phyloP scores from a whole-genome alignment of 2,888 invertebrate genomes.

The Hydroisotoma schaefferi region DNA sequence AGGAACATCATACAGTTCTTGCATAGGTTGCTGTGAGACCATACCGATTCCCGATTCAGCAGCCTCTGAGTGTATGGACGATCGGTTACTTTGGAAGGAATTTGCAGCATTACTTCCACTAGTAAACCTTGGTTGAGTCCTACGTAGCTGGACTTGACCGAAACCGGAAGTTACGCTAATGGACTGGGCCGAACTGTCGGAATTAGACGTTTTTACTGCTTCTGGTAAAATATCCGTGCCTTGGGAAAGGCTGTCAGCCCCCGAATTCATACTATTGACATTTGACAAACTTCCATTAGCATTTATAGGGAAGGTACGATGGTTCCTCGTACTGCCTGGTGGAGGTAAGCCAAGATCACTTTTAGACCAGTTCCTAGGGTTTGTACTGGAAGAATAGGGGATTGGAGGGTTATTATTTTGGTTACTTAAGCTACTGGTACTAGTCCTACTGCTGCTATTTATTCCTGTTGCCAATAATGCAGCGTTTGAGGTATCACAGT shows the following conservation, averaged over 20 bases:
- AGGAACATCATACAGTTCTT: conserved; percentile 44
- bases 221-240: no score
- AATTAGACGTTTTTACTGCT: no score
- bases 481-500: neutral
- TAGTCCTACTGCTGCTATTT: neutral
- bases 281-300: neutral
- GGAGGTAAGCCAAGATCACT: conserved; percentile 5
- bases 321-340: neutral
- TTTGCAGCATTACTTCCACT: neutral
- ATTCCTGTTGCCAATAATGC: neutral
- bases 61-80: conserved; percentile 24
- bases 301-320: neutral
- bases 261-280: neutral
- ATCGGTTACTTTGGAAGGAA: conserved; percentile 19
- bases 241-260: no score
- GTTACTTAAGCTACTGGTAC: neutral
- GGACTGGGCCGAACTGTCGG: neutral
- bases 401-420: neutral
- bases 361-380: neutral
- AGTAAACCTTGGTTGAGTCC: neutral
- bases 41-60: conserved; percentile 29
- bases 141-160: conserved; percentile 6
- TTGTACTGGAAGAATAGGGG: no score
- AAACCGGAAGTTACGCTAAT: conserved; percentile 9
- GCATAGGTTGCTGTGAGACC: conserved; percentile 15